Conservation (phyloP, 2,797 vertebrate genomes). For the Aselliscus stoliczkanus region DNA sequence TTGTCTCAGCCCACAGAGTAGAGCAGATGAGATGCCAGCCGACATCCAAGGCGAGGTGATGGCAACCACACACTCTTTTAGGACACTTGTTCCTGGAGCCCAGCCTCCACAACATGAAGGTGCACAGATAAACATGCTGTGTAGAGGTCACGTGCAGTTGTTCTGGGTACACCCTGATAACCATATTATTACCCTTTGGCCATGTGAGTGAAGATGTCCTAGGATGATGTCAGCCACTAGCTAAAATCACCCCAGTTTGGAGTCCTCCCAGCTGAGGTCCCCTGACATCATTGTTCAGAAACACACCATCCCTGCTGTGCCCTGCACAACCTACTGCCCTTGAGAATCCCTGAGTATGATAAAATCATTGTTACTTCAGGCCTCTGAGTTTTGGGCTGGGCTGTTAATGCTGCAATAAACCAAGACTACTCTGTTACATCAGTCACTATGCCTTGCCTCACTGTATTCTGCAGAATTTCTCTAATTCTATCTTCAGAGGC, state of each 20-base stretch:
- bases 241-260: neutral
- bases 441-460: neutral
- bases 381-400: neutral
- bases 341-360: neutral
- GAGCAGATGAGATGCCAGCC: neutral
- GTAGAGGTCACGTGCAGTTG: too few species aligned
- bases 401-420: neutral
- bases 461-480: neutral
- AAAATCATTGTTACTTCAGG: neutral
- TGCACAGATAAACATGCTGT: neutral
- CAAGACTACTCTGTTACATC: neutral
- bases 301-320: neutral
- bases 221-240: neutral
- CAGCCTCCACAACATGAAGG: neutral
- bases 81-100: neutral
- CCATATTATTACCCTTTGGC: neutral
- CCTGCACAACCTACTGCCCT: neutral
- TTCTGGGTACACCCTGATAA: neutral
- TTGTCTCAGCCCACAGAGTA: neutral
- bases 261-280: neutral
- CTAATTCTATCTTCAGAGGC: neutral
- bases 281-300: neutral
- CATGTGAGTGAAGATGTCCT: neutral
- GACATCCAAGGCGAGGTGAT: neutral
- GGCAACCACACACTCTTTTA: neutral